These are phyloP conservation scores for Piliocolobus tephrosceles DNA, from an alignment of 2,113 vertebrate genomes.

Conservation along the genomic window DNA sequence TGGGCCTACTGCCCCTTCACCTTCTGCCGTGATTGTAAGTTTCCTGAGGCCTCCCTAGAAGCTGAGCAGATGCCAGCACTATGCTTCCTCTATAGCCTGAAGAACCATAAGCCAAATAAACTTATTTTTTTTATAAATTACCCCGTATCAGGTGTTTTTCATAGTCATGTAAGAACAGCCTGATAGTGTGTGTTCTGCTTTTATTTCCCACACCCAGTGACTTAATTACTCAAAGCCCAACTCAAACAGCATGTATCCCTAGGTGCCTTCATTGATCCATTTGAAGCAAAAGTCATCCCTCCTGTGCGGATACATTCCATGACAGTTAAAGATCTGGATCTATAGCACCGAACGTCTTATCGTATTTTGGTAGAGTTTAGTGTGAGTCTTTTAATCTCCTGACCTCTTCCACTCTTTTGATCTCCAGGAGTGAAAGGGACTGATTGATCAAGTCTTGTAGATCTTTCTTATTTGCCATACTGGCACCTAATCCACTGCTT, in stretches of 20 bases:
- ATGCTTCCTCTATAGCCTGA: no score
- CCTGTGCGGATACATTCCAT: neutral
- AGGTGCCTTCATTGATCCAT: neutral
- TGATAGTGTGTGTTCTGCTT: neutral
- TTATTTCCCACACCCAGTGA: neutral
- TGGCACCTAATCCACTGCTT: neutral
- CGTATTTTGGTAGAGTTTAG: neutral
- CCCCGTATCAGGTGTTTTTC: no score
- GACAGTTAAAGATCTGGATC: neutral
- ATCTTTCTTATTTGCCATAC: neutral
- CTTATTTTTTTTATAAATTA: no score
- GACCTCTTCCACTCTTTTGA: neutral
- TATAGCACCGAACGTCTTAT: neutral
- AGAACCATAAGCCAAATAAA: no score
- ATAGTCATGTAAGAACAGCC: no score
- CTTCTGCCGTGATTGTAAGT: no score
- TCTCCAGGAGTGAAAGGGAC: neutral
- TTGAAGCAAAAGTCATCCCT: neutral
- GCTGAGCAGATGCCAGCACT: no score
- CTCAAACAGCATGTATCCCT: neutral
- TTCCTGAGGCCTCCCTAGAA: no score
- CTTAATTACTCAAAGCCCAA: neutral
- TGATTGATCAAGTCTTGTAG: neutral
- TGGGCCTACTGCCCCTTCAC: no score
- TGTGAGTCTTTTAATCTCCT: neutral